A percentile compares a stretch with the other conserved stretches of the same genome.
These are phyloP conservation scores for Recurvirostra avosetta DNA, from an alignment of 2,113 vertebrate genomes.

Conservation along the genomic window DNA sequence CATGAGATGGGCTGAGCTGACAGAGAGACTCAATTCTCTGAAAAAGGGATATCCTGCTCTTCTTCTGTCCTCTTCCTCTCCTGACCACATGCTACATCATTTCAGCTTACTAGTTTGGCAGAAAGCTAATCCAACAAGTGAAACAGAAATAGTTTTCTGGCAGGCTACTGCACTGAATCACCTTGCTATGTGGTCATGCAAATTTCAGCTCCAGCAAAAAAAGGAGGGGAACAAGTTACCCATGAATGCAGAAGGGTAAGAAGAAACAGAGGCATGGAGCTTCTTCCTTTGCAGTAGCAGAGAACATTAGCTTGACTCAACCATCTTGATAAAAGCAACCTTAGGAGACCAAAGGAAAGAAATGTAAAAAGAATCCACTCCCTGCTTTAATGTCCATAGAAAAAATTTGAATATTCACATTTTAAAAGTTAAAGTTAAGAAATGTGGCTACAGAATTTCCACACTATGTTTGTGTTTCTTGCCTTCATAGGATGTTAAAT, in stretches of 20 bases:
- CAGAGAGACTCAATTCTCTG: background rate
- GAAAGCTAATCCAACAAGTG: background rate
- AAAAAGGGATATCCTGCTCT: background rate
- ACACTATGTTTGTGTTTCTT: background rate
- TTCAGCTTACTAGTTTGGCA: background rate
- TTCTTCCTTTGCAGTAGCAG: background rate
- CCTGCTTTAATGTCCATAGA: background rate
- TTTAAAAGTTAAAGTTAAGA: background rate
- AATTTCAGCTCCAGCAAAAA: background rate
- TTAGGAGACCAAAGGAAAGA: background rate
- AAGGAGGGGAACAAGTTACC: background rate
- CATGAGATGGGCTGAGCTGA: background rate
- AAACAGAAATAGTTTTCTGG: background rate
- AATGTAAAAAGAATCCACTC: fast-evolving
- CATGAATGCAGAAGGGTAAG: background rate
- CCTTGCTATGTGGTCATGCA: background rate
- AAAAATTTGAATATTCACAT: background rate
- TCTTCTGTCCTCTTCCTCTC: background rate
- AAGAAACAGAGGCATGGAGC: background rate
- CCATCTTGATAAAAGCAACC: background rate
- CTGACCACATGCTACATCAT: background rate
- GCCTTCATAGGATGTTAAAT: background rate
- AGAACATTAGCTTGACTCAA: background rate
- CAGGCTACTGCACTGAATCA: background rate
- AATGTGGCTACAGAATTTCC: background rate